Conservation (phyloP, 2,888 invertebrate genomes). For the Pyrocoelia pectoralis region DNA sequence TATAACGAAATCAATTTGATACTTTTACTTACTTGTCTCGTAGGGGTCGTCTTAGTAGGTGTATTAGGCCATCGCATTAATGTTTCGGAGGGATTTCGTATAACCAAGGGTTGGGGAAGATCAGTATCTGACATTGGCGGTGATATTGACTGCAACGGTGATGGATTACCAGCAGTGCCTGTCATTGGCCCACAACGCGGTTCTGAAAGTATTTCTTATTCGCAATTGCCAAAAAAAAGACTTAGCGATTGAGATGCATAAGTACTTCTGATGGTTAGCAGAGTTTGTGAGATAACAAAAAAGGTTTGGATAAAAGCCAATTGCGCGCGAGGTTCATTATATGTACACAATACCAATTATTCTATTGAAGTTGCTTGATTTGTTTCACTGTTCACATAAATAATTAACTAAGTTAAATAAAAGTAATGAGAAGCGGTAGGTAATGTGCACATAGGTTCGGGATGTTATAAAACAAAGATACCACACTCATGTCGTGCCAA, state of each 20-base stretch:
- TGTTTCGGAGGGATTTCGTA: conserved; percentile 72
- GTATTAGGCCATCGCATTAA: conserved; percentile 65
- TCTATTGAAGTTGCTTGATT: background rate
- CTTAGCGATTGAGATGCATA: too few species aligned
- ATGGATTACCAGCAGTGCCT: conserved; percentile 59
- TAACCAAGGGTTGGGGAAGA: conserved; percentile 75
- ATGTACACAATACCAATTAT: background rate
- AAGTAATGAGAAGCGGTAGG: background rate
- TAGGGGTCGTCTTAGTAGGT: conserved; percentile 57
- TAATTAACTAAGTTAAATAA: background rate
- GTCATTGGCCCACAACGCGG: conserved; percentile 76
- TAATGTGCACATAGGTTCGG: background rate
- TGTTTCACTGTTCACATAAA: background rate
- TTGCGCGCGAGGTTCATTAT: background rate
- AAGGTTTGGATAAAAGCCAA: background rate
- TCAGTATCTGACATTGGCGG: conserved; percentile 69
- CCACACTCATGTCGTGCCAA: background rate
- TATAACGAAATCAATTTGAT: background rate
- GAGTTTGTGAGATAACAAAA: background rate
- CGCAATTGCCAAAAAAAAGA: too few species aligned
- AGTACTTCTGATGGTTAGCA: background rate
- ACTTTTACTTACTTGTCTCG: conserved; percentile 58
- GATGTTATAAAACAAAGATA: background rate
- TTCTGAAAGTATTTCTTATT: conserved; percentile 62
- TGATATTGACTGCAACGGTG: conserved; percentile 61